Evolutionary conservation across 2,888 invertebrate genomes (phyloP).

Genomic region (Eupsilia transversa): DNA sequence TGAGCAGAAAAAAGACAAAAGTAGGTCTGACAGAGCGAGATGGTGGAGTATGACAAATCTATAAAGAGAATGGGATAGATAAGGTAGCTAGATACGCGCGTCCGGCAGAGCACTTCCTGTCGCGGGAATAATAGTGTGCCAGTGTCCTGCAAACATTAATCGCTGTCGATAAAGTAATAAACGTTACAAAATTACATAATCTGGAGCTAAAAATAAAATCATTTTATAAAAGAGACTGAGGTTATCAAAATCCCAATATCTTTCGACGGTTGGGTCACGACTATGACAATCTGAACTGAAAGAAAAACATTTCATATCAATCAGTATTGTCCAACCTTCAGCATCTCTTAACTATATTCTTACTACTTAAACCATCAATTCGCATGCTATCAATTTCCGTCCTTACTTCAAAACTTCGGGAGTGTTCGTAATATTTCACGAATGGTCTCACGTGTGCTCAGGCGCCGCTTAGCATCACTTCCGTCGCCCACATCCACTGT

Average conservation of each 20-base stretch:
- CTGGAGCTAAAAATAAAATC: conserved; percentile 14
- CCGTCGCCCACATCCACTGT: conserved; percentile 74
- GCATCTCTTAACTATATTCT: background rate
- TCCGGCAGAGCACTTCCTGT: conserved; percentile 87
- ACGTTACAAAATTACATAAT: conserved; percentile 49
- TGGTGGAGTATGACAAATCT: conserved; percentile 78
- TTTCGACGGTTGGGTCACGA: background rate
- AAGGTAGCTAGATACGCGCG: conserved; percentile 88
- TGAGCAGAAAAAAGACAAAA: conserved; percentile 75
- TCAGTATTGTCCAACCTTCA: background rate
- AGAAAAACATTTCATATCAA: background rate
- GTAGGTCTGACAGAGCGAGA: conserved; percentile 76
- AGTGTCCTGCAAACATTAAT: conserved; percentile 75
- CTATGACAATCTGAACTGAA: background rate
- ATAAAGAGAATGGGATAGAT: conserved; percentile 85
- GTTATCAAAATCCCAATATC: background rate
- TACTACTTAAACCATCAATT: background rate
- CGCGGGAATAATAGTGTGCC: conserved; percentile 69
- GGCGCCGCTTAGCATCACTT: conserved; percentile 64
- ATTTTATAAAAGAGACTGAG: background rate
- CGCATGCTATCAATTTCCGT: background rate
- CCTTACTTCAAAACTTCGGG: background rate
- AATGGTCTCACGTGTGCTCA: conserved; percentile 40
- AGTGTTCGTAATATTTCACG: conserved; percentile 44
- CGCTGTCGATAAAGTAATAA: conserved; percentile 54